These are phyloP conservation scores for Coracias cyanogaster DNA, from an alignment of 2,797 vertebrate species.

Conservation along the genomic window DNA sequence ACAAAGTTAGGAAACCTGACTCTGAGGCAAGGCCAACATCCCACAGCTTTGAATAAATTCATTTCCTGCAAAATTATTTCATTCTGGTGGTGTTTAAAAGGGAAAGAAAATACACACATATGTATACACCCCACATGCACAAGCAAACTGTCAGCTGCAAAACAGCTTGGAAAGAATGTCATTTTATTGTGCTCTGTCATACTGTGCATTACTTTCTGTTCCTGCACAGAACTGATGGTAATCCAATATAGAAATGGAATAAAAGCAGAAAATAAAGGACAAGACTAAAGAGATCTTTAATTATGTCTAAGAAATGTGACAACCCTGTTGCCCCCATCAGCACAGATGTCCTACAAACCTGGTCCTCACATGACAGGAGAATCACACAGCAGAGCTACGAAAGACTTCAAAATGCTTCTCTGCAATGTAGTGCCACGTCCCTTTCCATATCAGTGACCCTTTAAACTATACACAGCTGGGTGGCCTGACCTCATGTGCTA, in stretches of 20 bases:
- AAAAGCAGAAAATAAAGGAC: not conserved
- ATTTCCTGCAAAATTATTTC: not conserved
- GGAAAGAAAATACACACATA: not conserved
- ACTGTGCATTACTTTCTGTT: not conserved
- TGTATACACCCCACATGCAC: not conserved
- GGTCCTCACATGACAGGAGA: not conserved
- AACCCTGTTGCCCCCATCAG: rapidly evolving
- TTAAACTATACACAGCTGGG: not conserved
- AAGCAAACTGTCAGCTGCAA: not conserved
- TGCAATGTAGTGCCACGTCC: not conserved
- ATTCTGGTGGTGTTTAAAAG: not conserved
- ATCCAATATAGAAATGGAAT: not conserved
- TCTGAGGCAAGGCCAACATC: not conserved
- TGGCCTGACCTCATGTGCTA: not conserved
- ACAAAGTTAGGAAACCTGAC: not conserved
- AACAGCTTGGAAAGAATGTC: not conserved
- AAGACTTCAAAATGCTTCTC: not conserved
- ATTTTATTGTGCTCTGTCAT: not conserved
- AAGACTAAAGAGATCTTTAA: not conserved
- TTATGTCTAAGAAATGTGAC: not conserved
- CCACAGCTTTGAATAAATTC: not conserved
- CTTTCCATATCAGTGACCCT: not conserved
- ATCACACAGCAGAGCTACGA: not conserved
- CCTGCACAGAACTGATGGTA: not conserved
- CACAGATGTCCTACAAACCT: not conserved